phyloP scores from a whole-genome alignment of 2,797 vertebrate species.

The Gymnodraco acuticeps region DNA sequence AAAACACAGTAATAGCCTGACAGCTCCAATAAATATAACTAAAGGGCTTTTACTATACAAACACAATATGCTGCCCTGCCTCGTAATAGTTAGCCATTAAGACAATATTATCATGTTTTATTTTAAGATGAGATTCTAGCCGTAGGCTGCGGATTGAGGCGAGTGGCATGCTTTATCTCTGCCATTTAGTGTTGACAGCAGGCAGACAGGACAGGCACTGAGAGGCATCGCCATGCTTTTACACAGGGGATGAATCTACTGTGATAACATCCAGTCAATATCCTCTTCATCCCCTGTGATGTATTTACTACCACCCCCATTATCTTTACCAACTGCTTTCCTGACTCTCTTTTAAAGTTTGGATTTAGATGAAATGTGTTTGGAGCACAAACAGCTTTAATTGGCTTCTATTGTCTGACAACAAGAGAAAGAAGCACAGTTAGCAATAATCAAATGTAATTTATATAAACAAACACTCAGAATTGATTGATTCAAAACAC shows the following conservation, averaged over 20 bases:
- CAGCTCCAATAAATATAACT: conserved; percentile 64
- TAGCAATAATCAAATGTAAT: conserved; percentile 24
- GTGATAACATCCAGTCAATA: conserved; percentile 84
- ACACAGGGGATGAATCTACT: conserved; percentile 71
- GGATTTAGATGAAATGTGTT: conserved; percentile 43
- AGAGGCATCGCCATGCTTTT: conserved; percentile 62
- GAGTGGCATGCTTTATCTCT: conserved; percentile 73
- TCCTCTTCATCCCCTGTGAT: conserved; percentile 69
- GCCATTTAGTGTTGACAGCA: conserved; percentile 76
- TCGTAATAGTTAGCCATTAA: conserved; percentile 74
- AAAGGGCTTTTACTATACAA: conserved; percentile 65
- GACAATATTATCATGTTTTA: conserved; percentile 77
- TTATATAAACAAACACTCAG: conserved; percentile 22
- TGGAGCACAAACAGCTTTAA: conserved; percentile 31
- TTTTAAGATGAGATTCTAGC: conserved; percentile 73
- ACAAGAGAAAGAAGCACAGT: conserved; percentile 27
- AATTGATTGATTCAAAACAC: conserved; percentile 17
- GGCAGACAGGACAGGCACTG: conserved; percentile 66
- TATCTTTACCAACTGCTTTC: conserved; percentile 55
- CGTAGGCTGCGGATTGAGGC: conserved; percentile 61
- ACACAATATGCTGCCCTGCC: conserved; percentile 67
- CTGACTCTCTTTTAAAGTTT: conserved; percentile 46
- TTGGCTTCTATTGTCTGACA: conserved; percentile 23
- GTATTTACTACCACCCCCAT: conserved; percentile 66
- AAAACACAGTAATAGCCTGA: conserved; percentile 37